Base-by-base conservation (phyloP, 2,797 vertebrate genomes). In the Adelosebastes latens region DNA sequence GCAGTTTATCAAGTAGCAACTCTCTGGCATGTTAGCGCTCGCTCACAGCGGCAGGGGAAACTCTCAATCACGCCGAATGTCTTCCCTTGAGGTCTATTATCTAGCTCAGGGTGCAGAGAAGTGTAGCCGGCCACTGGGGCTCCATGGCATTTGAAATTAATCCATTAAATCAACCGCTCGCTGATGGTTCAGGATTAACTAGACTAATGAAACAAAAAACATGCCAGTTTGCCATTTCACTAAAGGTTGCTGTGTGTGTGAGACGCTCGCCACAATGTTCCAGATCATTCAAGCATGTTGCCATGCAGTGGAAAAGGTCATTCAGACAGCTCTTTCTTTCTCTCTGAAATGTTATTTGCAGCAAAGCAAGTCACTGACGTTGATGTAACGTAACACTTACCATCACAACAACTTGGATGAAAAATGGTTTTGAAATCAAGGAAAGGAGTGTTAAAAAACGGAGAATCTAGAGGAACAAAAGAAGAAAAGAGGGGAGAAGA, bases 391-490 rank as follows among this genome's bases (percentile, higher is more conserved):
- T 4, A 18, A 78, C 77, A 94, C 94, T 95, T 94, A 96, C 94
- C 94, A 83, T 95, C 94, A 34, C 88, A 93, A 80, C 66, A 90
- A 90, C 88, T 92, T 14, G 64, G 58, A 77, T 93, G 87, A 83
- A 94, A 94, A 93, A 94, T 72, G 79, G 72, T 93, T 95, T 94
- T 94, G 89, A 95, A 95, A 91, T 96, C 95, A 89, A 95, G 93
- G 86, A 93, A 93, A 75, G 93, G 89, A 58, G 88, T 12, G 68
- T 82, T 92, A 88, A 92, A 91, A 82, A 92, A 93, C 0, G 85
- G 49, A 61, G 91, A 82, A 88, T 94, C 95, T 95, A 72, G 36
- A 79, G 49, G 71, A 72, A 81, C 5, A 83, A 60, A 62, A 71
- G 27, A 71, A 39, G 27, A 74, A 29, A 53, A 53, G 65, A 25